phyloP scores from a whole-genome alignment of 2,888 invertebrate genomes.

The Flabesymbios commensalis region DNA sequence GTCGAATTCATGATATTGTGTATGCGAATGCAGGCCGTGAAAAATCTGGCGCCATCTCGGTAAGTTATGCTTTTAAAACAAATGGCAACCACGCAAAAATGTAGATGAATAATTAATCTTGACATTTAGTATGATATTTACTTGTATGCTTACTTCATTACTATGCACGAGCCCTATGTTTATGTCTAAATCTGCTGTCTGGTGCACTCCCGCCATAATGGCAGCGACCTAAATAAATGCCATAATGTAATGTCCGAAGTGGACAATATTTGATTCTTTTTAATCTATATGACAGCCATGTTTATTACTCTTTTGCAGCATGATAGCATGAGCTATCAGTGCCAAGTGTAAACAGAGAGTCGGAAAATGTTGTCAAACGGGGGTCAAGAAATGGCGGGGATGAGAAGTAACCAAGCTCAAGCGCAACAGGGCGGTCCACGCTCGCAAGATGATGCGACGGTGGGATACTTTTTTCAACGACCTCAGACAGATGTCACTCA shows the following conservation, averaged over 20 bases:
- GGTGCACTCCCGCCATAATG: constrained; percentile 5
- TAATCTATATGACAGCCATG: too few species aligned
- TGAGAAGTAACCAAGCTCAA: constrained; percentile 29
- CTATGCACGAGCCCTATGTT: too few species aligned
- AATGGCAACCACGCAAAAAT: not conserved
- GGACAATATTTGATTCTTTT: too few species aligned
- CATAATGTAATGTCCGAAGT: constrained; percentile 5
- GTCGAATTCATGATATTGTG: not conserved
- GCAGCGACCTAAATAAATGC: not conserved
- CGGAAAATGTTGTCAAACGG: not conserved
- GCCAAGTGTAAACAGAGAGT: too few species aligned
- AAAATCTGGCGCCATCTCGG: constrained; percentile 2
- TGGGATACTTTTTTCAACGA: constrained; percentile 88
- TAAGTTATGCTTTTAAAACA: not conserved
- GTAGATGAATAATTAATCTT: not conserved
- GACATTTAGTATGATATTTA: too few species aligned
- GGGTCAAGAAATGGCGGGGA: not conserved
- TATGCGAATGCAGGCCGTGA: not conserved
- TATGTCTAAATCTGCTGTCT: too few species aligned
- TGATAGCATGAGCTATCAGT: too few species aligned
- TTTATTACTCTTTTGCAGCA: too few species aligned
- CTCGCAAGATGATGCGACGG: constrained; percentile 86
- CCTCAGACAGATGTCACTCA: constrained; percentile 82
- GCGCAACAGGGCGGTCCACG: constrained; percentile 33
- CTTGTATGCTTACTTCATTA: too few species aligned